A percentile compares a stretch with the other conserved stretches of the same genome.
These are phyloP conservation scores for Philaethria dido DNA, from an alignment of 2,888 invertebrate genomes.

Conservation along the genomic window DNA sequence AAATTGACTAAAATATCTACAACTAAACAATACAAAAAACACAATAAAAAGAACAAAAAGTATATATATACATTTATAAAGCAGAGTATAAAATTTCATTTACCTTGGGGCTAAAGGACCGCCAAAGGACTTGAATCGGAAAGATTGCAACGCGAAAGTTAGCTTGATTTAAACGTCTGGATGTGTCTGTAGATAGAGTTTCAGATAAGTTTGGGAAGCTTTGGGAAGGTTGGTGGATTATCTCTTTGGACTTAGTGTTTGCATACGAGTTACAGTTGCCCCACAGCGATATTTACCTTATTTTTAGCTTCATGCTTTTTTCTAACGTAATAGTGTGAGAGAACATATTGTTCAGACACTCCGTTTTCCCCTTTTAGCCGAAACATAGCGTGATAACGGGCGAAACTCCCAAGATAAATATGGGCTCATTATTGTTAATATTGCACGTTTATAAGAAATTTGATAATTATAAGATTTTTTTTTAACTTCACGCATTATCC, in stretches of 20 bases:
- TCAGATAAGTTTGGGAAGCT: conserved; percentile 34
- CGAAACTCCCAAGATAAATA: too few species aligned
- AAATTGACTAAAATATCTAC: neutral
- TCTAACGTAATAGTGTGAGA: too few species aligned
- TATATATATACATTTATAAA: neutral
- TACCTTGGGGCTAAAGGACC: conserved; percentile 25
- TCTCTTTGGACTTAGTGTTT: conserved; percentile 31
- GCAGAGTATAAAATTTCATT: conserved; percentile 22
- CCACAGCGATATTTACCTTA: too few species aligned
- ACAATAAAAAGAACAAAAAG: neutral
- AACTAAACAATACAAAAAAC: neutral
- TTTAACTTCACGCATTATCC: too few species aligned
- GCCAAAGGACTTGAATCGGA: conserved; percentile 29
- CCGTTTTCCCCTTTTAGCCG: too few species aligned
- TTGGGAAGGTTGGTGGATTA: conserved; percentile 32
- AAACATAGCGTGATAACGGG: too few species aligned
- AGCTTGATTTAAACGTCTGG: conserved; percentile 40
- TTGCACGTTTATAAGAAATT: too few species aligned
- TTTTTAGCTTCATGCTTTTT: too few species aligned
- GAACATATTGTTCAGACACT: too few species aligned
- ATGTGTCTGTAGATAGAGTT: conserved; percentile 39
- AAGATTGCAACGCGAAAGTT: conserved; percentile 38
- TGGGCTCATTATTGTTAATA: too few species aligned
- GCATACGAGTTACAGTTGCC: conserved; percentile 24
- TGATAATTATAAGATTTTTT: too few species aligned